phyloP scores from a whole-genome alignment of 2,113 vertebrate genomes.

The Ceuthmochares aereus region DNA sequence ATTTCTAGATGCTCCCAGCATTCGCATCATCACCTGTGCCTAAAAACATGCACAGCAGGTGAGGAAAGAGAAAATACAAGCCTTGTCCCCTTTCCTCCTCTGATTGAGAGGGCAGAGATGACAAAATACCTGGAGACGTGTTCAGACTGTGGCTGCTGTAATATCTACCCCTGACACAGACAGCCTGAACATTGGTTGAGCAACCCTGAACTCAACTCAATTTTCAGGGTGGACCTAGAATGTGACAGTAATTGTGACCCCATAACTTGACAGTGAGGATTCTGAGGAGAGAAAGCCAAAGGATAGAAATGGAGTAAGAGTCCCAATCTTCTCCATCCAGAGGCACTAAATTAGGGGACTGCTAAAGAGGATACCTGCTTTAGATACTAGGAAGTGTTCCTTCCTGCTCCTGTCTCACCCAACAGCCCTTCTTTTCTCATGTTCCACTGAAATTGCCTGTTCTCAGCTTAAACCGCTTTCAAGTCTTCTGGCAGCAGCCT shows the following conservation, averaged over 20 bases:
- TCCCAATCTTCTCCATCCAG: neutral
- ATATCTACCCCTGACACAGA: neutral
- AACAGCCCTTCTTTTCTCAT: neutral
- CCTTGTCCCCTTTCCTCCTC: neutral
- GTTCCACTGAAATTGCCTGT: neutral
- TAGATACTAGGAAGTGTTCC: neutral
- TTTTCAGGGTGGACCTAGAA: neutral
- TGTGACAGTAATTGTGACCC: neutral
- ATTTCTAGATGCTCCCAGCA: neutral
- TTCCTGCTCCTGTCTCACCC: neutral
- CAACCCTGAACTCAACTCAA: neutral
- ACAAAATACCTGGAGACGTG: neutral
- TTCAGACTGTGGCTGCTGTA: neutral
- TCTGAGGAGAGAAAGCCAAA: neutral
- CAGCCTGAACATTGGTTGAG: neutral
- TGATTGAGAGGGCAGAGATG: neutral
- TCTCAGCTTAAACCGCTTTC: neutral
- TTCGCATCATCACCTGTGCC: neutral
- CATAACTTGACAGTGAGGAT: neutral
- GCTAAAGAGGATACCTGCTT: neutral
- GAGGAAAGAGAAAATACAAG: neutral
- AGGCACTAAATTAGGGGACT: neutral
- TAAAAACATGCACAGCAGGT: neutral
- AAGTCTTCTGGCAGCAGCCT: neutral
- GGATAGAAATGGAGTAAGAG: neutral